These are phyloP conservation scores for Pangasius macronema DNA, from an alignment of 2,797 vertebrate species.

Conservation along the genomic window DNA sequence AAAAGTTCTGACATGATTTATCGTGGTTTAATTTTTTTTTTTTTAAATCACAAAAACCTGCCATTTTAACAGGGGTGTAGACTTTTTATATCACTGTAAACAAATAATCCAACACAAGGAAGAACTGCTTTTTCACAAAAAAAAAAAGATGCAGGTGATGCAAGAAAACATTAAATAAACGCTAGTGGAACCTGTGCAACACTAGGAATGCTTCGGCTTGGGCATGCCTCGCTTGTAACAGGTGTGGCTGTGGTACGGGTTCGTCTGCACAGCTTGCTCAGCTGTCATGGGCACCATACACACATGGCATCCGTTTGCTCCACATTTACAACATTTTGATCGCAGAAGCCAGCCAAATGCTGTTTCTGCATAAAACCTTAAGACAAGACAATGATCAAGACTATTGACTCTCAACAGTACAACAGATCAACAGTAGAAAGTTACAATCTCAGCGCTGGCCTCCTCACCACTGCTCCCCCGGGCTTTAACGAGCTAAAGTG, in stretches of 20 bases:
- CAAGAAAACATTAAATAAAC: not conserved
- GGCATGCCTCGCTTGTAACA: not conserved
- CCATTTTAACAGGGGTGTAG: no score
- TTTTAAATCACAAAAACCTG: no score
- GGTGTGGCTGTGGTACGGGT: not conserved
- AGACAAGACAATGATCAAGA: not conserved
- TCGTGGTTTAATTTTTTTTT: no score
- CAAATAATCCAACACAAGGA: not conserved
- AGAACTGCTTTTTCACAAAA: not conserved
- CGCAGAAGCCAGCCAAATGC: not conserved
- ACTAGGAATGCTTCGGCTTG: not conserved
- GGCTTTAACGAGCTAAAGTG: conserved; percentile 13
- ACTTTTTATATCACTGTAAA: no score
- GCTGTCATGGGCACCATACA: not conserved
- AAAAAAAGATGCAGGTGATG: not conserved
- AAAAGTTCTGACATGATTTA: no score
- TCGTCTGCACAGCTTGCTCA: not conserved
- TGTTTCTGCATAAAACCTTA: not conserved
- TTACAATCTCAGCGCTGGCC: not conserved
- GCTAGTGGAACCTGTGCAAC: not conserved
- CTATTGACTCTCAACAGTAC: no score
- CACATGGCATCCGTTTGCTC: not conserved
- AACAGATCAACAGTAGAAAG: not conserved
- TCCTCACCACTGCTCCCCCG: not conserved
- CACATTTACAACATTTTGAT: not conserved